phyloP scores from a whole-genome alignment of 2,113 vertebrate species.

The Rynchops niger region DNA sequence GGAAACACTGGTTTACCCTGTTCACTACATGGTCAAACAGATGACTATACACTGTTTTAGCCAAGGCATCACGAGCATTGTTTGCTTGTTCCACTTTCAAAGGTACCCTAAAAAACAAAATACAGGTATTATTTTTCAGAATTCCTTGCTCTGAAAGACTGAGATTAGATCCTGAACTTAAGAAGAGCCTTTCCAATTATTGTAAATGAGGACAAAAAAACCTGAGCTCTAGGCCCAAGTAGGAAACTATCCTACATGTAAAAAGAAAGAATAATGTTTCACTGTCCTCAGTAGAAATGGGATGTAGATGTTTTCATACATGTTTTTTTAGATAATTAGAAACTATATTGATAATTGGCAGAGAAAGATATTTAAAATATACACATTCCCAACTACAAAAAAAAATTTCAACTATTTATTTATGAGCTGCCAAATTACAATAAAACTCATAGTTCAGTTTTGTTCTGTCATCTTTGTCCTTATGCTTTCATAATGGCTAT shows the following conservation, averaged over 20 bases:
- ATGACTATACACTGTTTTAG: conserved; percentile 94
- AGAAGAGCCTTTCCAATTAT: not conserved
- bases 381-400: not conserved
- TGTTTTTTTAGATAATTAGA: not conserved
- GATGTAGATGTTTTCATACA: not conserved
- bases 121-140: not conserved
- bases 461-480: not conserved
- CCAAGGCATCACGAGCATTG: conserved; percentile 92
- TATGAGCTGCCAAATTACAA: not conserved
- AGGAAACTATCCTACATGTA: not conserved
- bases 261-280: not conserved
- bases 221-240: not conserved
- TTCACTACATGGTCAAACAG: conserved; percentile 98
- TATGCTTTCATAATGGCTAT: not conserved
- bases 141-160: not conserved
- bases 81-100: conserved; percentile 97
- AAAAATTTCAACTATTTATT: not conserved
- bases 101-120: conserved; percentile 82
- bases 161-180: not conserved
- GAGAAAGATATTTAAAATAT: not conserved
- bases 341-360: not conserved
- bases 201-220: not conserved
- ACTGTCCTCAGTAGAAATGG: not conserved
- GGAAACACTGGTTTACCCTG: conserved; percentile 95
- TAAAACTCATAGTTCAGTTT: not conserved